A percentile compares a stretch with the other conserved stretches of the same genome.
Conservation (phyloP, 2,888 invertebrate genomes). For the Brachynemurus nebulosus region DNA sequence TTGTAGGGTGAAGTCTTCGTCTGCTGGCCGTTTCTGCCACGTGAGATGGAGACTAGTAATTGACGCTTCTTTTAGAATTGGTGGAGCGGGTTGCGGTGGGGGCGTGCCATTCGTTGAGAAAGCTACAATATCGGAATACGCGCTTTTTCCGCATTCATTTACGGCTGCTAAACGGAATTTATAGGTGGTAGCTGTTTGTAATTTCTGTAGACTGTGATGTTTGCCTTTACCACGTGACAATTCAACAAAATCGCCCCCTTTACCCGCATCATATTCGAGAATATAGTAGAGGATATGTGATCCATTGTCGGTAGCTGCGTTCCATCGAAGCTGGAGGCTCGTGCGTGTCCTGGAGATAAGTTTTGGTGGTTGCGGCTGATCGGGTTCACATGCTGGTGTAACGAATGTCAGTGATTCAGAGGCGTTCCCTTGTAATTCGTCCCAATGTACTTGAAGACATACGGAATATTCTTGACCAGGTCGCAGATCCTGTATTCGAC, state of each 20-base stretch:
- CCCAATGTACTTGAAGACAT: slow-evolving; percentile 62
- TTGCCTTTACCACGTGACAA: slow-evolving; percentile 57
- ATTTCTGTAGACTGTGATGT: slow-evolving; percentile 59
- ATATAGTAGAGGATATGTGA: slow-evolving; percentile 61
- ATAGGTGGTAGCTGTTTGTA: slow-evolving; percentile 68
- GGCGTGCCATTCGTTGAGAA: slow-evolving; percentile 67
- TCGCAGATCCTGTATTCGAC: slow-evolving; percentile 69
- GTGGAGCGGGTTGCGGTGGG: slow-evolving; percentile 66
- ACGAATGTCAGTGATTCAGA: slow-evolving; percentile 68
- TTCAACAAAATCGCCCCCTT: slow-evolving; percentile 54
- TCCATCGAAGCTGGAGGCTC: slow-evolving; percentile 56
- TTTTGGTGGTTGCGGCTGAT: slow-evolving; percentile 56
- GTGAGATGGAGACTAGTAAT: slow-evolving; percentile 50
- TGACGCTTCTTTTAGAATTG: slow-evolving; percentile 48
- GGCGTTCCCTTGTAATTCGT: slow-evolving; percentile 58
- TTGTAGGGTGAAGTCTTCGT: slow-evolving; percentile 71
- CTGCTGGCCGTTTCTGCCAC: slow-evolving; percentile 62
- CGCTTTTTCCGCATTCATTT: slow-evolving; percentile 64
- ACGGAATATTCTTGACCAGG: slow-evolving; percentile 82
- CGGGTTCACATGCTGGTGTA: slow-evolving; percentile 72
- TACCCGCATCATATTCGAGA: slow-evolving; percentile 64
- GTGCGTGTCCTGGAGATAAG: slow-evolving; percentile 56
- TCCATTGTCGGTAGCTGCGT: slow-evolving; percentile 64
- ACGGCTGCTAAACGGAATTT: slow-evolving; percentile 71
- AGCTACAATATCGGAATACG: slow-evolving; percentile 52